Base-by-base conservation (phyloP, 2,888 invertebrate genomes). In the Bruchidius siliquastri region DNA sequence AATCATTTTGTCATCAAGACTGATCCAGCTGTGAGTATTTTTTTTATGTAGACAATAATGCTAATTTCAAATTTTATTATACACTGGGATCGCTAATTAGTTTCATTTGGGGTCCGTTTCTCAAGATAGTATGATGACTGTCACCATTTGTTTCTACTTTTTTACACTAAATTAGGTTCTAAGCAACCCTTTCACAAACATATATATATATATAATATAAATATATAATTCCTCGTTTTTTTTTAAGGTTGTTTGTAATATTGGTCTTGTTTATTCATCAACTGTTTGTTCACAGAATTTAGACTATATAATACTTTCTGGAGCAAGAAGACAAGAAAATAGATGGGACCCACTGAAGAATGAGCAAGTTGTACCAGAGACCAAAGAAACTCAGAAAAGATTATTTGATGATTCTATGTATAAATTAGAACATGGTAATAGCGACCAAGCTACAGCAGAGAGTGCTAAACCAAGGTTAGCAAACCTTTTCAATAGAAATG, bases 1-100 rank as follows among this genome's bases (percentile, higher is more conserved):
- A 99, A 98, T 87, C 94, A 99, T 87, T 96, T 98, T 88, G 96
- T 97, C 85, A 99, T 99, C 76, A 96, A 98, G 88, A 99, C 99
- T 20, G 99, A 99, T 90, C 99, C 99, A 74, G 96, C 92, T 74
- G 96, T 96, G 89, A 89, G 90, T 88, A 77, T 8, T 20, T 20
- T 26, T 13, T 70, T 0, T n/a, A 66, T 0, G 20, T 4, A 69
- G 22, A n/a, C 8, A 4, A 4, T 26, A 26, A 26, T 2, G 26
- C 26, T 26, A 26, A 8, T 26, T 26, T 26, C 26, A 26, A 26
- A 26, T 26, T 26, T 26, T 26, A 8, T 26, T 8, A 26, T n/a
- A n/a, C n/a, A n/a, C n/a, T n/a, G n/a, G n/a, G n/a, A n/a, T n/a
- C n/a, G n/a, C n/a, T n/a, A n/a, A n/a, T n/a, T n/a, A n/a, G n/a